Percentiles rank a stretch among this genome's conserved stretches.
Conservation (phyloP, 2,113 vertebrate species). For the rabbit (Oryctolagus cuniculus) region DNA sequence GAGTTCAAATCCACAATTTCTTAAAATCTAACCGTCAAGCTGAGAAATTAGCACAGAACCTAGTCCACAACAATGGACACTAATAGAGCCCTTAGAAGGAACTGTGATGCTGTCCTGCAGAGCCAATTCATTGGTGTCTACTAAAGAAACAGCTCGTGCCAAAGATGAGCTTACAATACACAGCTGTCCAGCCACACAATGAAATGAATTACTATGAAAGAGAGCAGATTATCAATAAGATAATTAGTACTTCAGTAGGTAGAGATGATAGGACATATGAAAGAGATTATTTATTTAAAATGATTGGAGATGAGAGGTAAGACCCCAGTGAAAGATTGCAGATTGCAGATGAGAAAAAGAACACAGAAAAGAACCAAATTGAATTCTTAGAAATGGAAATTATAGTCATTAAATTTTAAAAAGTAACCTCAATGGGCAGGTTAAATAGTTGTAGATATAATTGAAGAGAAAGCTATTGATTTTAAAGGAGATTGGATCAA, state of each 20-base stretch:
- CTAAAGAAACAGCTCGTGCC: not conserved
- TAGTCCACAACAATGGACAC: not conserved
- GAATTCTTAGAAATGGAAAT: slow-evolving; percentile 62
- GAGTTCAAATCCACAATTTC: slow-evolving; percentile 34
- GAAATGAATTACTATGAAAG: not conserved
- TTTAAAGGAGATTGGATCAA: slow-evolving; percentile 46
- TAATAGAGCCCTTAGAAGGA: not conserved
- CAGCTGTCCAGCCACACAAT: not conserved
- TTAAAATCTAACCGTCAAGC: not conserved
- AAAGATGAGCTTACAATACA: not conserved
- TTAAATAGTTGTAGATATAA: slow-evolving; percentile 51
- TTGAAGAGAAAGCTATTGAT: slow-evolving; percentile 33
- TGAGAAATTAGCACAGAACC: slow-evolving; percentile 1
- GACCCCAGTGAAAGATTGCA: slow-evolving; percentile 22
- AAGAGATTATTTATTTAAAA: slow-evolving; percentile 33
- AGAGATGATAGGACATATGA: not conserved
- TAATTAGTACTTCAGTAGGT: not conserved
- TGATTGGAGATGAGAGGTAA: not conserved
- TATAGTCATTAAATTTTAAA: slow-evolving; percentile 46
- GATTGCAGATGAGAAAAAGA: slow-evolving; percentile 32
- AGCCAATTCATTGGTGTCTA: not conserved
- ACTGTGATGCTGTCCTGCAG: not conserved
- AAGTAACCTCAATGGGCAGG: slow-evolving; percentile 32
- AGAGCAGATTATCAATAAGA: not conserved
- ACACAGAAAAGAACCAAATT: slow-evolving; percentile 37